phyloP scores from a whole-genome alignment of 1,140 invertebrate genomes.

The Brachionus asplanchnoidis region DNA sequence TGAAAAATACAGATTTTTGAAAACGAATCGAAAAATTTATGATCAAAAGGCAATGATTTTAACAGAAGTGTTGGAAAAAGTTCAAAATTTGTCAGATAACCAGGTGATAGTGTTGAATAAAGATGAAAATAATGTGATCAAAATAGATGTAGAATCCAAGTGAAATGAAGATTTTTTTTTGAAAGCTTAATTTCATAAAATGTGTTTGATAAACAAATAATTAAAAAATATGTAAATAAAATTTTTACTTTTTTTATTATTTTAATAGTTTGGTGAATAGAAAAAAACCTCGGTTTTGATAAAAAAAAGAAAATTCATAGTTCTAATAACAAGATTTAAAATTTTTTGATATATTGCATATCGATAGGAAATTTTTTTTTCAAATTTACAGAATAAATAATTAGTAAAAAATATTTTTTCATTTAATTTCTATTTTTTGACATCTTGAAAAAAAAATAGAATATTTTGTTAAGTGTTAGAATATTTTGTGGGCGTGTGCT shows the following conservation, averaged over 20 bases:
- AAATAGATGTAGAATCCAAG: not conserved
- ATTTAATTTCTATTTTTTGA: too few relatives aligned
- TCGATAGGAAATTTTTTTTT: too few relatives aligned
- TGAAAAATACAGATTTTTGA: slow-evolving; percentile 33
- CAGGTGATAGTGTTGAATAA: not conserved
- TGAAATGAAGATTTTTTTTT: not conserved
- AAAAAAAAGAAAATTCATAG: too few relatives aligned
- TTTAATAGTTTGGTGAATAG: too few relatives aligned
- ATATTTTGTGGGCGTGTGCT: too few relatives aligned
- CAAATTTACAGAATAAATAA: too few relatives aligned
- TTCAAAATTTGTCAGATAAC: not conserved
- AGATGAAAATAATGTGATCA: not conserved
- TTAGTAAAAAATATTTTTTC: too few relatives aligned
- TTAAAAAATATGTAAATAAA: not conserved
- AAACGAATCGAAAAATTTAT: not conserved
- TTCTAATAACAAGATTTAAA: too few relatives aligned
- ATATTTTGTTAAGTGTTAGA: too few relatives aligned
- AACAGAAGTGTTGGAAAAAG: not conserved
- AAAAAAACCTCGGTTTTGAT: too few relatives aligned
- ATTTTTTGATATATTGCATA: too few relatives aligned
- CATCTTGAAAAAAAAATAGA: too few relatives aligned
- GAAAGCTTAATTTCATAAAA: not conserved
- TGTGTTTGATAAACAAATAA: not conserved
- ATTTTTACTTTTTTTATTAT: not conserved
- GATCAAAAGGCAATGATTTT: not conserved